These are phyloP conservation scores for Danaus chrysippus DNA, from an alignment of 2,888 invertebrate genomes.

Conservation along the genomic window DNA sequence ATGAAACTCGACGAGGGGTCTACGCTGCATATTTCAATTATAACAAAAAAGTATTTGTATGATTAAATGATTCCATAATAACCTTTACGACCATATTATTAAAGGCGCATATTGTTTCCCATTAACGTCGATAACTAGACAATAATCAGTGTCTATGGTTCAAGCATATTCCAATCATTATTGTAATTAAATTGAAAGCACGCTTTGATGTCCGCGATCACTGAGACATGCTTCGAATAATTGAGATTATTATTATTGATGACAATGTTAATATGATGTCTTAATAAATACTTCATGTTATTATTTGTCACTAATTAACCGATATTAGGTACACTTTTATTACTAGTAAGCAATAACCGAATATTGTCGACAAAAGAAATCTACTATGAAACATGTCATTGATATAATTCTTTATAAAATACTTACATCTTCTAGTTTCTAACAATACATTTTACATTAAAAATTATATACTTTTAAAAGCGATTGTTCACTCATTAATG, in stretches of 20 bases:
- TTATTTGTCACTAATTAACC: slow-evolving; percentile 3
- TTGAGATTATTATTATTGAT: slow-evolving; percentile 19
- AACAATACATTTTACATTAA: too few species aligned
- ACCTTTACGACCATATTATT: slow-evolving; percentile 7
- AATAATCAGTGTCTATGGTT: slow-evolving; percentile 40
- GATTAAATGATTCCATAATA: not conserved
- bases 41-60: slow-evolving; percentile 9
- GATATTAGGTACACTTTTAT: not conserved
- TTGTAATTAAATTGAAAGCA: slow-evolving; percentile 48
- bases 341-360: not conserved
- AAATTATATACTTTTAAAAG: too few species aligned
- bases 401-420: too few species aligned
- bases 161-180: slow-evolving; percentile 44
- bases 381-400: too few species aligned
- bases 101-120: not conserved
- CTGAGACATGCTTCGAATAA: slow-evolving; percentile 25
- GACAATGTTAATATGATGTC: slow-evolving; percentile 10
- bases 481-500: too few species aligned
- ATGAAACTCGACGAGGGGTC: slow-evolving; percentile 8
- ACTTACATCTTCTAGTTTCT: too few species aligned
- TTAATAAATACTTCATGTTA: slow-evolving; percentile 1
- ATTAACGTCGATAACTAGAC: slow-evolving; percentile 11
- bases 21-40: slow-evolving; percentile 1
- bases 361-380: not conserved
- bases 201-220: slow-evolving; percentile 44